A percentile compares a stretch with the other conserved stretches of the same genome.
These are phyloP conservation scores for Potorous gilbertii DNA, from an alignment of 2,797 vertebrate species.

Conservation along the genomic window DNA sequence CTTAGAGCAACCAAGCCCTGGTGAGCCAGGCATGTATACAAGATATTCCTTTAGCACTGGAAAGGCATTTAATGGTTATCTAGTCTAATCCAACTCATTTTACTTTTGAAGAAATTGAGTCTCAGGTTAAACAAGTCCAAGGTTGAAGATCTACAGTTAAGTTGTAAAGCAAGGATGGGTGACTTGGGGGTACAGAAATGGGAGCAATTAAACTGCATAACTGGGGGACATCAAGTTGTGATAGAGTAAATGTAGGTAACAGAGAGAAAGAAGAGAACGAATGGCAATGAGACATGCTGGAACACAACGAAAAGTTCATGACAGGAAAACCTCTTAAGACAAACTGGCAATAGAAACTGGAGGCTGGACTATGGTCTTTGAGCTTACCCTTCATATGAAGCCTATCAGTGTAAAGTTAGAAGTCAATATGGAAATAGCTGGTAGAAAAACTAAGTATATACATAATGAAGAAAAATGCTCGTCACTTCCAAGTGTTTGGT, in stretches of 20 bases:
- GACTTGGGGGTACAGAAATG: neutral
- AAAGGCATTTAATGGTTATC: neutral
- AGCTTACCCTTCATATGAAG: no score
- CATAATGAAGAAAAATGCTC: neutral
- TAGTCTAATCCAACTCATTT: neutral
- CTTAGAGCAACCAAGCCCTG: neutral
- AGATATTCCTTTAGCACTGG: no score
- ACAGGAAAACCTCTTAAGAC: neutral
- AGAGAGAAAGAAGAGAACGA: neutral
- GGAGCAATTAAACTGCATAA: neutral
- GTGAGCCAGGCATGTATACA: neutral
- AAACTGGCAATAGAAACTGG: neutral
- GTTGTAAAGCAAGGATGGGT: neutral
- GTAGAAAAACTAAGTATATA: neutral
- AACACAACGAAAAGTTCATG: neutral
- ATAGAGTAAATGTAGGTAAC: neutral
- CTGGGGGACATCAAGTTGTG: neutral
- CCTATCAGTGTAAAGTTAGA: neutral
- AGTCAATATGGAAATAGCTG: neutral
- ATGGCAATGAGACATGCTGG: neutral
- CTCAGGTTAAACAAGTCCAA: neutral
- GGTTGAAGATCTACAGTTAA: neutral
- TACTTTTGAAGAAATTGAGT: neutral
- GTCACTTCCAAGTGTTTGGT: neutral
- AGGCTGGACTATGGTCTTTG: neutral